These are phyloP conservation scores for Belgica antarctica DNA, from an alignment of 2,888 invertebrate genomes.

Conservation along the genomic window DNA sequence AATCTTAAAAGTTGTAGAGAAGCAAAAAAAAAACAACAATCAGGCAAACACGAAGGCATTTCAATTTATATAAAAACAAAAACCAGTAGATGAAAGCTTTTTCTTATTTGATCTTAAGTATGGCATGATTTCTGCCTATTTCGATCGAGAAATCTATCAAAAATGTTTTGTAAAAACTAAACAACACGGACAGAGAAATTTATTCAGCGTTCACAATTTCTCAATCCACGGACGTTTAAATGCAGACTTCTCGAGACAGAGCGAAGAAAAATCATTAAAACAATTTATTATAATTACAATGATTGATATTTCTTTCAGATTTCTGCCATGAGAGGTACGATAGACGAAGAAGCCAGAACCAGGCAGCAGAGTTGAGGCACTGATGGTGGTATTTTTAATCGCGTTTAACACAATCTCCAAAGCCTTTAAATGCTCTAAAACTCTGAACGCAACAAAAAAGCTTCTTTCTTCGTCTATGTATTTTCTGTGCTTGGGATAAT, in stretches of 20 bases:
- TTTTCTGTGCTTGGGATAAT: background rate
- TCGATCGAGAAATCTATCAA: background rate
- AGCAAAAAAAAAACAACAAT: background rate
- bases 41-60: constrained; percentile 24
- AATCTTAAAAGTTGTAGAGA: background rate
- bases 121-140: background rate
- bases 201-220: too few species aligned
- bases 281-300: constrained; percentile 41
- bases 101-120: background rate
- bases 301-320: constrained; percentile 35
- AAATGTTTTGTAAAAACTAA: too few species aligned
- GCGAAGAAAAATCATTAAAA: constrained; percentile 26
- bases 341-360: background rate
- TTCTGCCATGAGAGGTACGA: background rate
- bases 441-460: background rate
- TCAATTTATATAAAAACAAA: constrained; percentile 27
- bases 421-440: background rate
- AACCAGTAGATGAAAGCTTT: constrained; percentile 24
- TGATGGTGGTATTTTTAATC: constrained; percentile 22
- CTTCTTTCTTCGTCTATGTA: constrained; percentile 1
- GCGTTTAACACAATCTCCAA: constrained; percentile 3
- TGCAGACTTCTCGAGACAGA: background rate
- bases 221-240: too few species aligned
- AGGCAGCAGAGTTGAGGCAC: constrained; percentile 1
- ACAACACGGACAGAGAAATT: too few species aligned